Percentiles rank a stretch among this genome's conserved stretches.
Evolutionary conservation across 2,797 vertebrate species (phyloP).

Genomic region (Meda fulgida): DNA sequence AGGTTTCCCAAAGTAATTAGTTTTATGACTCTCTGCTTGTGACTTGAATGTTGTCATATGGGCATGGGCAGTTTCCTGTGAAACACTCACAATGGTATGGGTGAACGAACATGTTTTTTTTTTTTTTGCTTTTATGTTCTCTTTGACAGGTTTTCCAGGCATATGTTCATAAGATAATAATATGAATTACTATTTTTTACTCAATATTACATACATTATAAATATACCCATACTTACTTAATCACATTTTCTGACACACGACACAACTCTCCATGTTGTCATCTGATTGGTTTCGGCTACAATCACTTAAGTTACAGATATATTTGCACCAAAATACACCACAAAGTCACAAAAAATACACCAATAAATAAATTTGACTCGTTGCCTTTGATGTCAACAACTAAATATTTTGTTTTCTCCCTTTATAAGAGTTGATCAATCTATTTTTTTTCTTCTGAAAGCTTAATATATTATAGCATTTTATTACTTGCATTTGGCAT

Average conservation of each 20-base stretch:
- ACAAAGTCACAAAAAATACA: too few species aligned
- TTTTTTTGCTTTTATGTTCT: not conserved
- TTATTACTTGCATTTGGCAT: not conserved
- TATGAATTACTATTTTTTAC: not conserved
- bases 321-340: not conserved
- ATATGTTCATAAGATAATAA: not conserved
- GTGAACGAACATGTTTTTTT: slow-evolving; percentile 6
- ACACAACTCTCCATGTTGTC: not conserved
- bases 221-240: not conserved
- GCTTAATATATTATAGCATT: not conserved
- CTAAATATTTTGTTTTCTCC: not conserved
- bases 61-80: not conserved
- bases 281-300: not conserved
- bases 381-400: not conserved
- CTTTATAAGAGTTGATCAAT: not conserved
- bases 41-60: slow-evolving; percentile 31
- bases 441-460: not conserved
- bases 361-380: not conserved
- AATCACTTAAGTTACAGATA: not conserved
- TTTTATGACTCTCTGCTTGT: slow-evolving; percentile 7
- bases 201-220: not conserved
- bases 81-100: not conserved
- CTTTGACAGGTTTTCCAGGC: too few species aligned
- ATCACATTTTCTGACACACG: not conserved
- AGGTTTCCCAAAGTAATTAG: not conserved